These are phyloP conservation scores for Esperia sulphurella DNA, from an alignment of 2,888 invertebrate genomes.

Conservation along the genomic window DNA sequence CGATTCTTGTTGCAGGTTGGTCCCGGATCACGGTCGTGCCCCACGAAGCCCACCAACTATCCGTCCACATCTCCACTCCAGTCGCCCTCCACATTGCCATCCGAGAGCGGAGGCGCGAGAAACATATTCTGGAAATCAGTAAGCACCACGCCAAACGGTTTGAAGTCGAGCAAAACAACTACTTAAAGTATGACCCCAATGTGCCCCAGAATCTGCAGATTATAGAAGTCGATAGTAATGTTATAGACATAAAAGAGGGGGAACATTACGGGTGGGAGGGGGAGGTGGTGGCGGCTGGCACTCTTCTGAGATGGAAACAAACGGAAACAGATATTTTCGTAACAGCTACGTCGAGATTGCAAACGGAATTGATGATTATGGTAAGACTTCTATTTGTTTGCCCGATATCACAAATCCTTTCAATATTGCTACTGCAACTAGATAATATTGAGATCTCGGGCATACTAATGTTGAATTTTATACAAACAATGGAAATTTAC, in stretches of 20 bases:
- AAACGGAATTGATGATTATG: constrained; percentile 67
- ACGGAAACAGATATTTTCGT: constrained; percentile 57
- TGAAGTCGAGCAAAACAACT: constrained; percentile 51
- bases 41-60: constrained; percentile 58
- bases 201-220: constrained; percentile 70
- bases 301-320: constrained; percentile 53
- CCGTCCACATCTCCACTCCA: constrained; percentile 57
- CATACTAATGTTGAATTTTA: no score
- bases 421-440: neutral
- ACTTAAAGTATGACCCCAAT: constrained; percentile 65
- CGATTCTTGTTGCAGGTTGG: constrained; percentile 44
- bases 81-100: constrained; percentile 54
- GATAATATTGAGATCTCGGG: no score
- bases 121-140: constrained; percentile 54
- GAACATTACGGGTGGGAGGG: constrained; percentile 49
- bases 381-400: constrained; percentile 31
- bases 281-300: constrained; percentile 55
- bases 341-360: constrained; percentile 51
- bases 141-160: constrained; percentile 49
- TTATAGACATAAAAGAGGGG: constrained; percentile 62
- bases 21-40: constrained; percentile 60
- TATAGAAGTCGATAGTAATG: constrained; percentile 61
- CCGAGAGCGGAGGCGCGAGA: constrained; percentile 55
- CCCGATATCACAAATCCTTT: neutral
- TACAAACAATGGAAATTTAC: no score